A percentile compares a stretch with the other conserved stretches of the same genome.
Evolutionary conservation across 64 coral and sea anemone genomes (phyloP).

Genomic region (Hydrozoanthus tunicans): DNA sequence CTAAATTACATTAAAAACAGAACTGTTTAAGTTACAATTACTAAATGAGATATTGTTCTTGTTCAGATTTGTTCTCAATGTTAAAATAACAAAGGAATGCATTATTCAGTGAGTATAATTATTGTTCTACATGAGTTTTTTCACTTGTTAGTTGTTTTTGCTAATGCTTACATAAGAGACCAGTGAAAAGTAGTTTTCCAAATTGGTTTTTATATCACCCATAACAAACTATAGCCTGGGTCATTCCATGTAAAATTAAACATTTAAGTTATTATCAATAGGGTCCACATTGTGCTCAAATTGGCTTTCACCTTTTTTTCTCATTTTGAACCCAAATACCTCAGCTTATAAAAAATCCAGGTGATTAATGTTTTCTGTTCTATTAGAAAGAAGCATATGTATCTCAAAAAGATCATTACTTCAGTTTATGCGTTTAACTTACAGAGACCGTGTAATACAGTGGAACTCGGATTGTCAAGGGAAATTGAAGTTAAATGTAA

Average conservation of each 20-base stretch:
- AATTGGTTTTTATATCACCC: conserved; percentile 17
- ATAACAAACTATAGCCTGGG: conserved; percentile 25
- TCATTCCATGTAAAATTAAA: conserved; percentile 39
- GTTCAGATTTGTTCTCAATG: not conserved
- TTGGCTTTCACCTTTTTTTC: not conserved
- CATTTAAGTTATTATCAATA: not conserved
- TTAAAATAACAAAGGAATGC: conserved; percentile 12
- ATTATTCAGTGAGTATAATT: not conserved
- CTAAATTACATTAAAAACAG: conserved; percentile 19
- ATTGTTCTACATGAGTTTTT: conserved; percentile 10
- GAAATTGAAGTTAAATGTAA: too few relatives aligned
- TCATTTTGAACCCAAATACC: not conserved
- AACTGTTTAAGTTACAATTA: not conserved
- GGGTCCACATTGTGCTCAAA: conserved; percentile 18
- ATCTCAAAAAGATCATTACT: too few relatives aligned
- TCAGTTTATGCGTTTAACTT: too few relatives aligned
- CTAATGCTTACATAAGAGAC: conserved; percentile 21
- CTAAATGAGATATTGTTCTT: not conserved
- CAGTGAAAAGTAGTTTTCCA: conserved; percentile 19
- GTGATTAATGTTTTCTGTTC: too few relatives aligned
- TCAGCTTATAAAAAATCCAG: too few relatives aligned
- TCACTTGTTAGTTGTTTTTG: conserved; percentile 21
- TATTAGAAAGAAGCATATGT: too few relatives aligned
- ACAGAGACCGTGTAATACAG: too few relatives aligned
- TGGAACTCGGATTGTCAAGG: too few relatives aligned